Conservation (phyloP, 2,113 vertebrate species). For the Channa argus region DNA sequence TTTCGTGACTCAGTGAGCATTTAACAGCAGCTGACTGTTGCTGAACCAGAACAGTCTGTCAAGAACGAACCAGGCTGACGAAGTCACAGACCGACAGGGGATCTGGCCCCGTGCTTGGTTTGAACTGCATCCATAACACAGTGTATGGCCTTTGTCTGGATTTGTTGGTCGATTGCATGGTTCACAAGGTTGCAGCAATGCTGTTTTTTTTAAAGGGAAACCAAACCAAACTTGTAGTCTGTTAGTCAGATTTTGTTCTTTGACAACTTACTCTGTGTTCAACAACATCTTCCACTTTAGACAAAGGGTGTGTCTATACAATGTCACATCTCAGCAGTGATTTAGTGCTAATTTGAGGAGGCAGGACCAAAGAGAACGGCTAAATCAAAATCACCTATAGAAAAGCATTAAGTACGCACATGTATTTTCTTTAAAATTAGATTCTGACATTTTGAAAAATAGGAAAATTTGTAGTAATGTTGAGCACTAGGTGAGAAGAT, state of each 20-base stretch:
- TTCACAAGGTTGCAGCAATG: constrained; percentile 7
- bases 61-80: neutral
- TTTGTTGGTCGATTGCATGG: neutral
- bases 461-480: no score
- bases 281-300: neutral
- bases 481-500: neutral
- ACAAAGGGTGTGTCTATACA: neutral
- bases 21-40: neutral
- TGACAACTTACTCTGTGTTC: neutral
- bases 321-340: no score
- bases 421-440: no score
- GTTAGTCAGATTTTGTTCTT: neutral
- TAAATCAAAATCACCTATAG: neutral
- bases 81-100: neutral
- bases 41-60: neutral
- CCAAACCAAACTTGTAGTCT: no score
- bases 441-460: no score
- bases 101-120: constrained; percentile 19
- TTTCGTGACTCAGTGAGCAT: neutral
- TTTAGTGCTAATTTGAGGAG: no score
- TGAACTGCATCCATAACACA: constrained; percentile 29
- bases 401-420: neutral
- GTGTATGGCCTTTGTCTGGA: constrained; percentile 42
- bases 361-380: neutral
- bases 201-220: neutral